Evolutionary conservation across 2,888 invertebrate genomes (phyloP), one percentile per base, ranked within the genome.

Genomic region (Ametastegia equiseti): DNA sequence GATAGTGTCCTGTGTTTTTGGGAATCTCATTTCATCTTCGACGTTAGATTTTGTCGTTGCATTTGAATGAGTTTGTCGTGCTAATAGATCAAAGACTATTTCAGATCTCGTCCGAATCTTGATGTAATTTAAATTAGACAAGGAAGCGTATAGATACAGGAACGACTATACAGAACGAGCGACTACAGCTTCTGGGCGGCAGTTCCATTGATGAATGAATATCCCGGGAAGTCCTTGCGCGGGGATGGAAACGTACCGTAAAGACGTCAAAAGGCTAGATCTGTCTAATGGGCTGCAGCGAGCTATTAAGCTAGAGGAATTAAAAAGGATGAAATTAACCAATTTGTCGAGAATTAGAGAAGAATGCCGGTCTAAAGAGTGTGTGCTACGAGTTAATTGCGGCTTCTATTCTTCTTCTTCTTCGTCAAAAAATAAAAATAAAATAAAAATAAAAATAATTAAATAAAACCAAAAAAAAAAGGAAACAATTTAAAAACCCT

Each of bases 261-360:
- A 19, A 33, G n/a, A 71, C 71, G 45, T 71, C 65, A 67, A 67
- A n/a, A 39, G 60, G 39, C 42, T 63, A 63, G 60, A 78, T 75
- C 54, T n/a, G 30, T 33, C 60, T 39, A 63, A 78, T 60, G 60
- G 60, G 27, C n/a, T n/a, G n/a, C 63, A 30, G 63, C 13, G n/a
- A 57, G 39, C 60, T 78, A 78, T 63, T 60, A 78, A 78, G 78
- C 60, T 15, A n/a, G 57, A 78, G 50, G 54, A 78, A 78, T 78
- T 78, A 78, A 78, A 78, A 78, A 78, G 78, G 78, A 78, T 78
- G 78, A 78, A 78, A 78, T 78, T 78, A 78, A 78, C 78, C 63
- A 78, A 78, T 78, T 78, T 78, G 78, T 78, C 78, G 78, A 27
- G 63, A 78, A 78, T 78, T 78, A 78, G 63, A 78, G 33, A 63